Conservation (phyloP, 2,797 vertebrate genomes). For the Halcyon badia region DNA sequence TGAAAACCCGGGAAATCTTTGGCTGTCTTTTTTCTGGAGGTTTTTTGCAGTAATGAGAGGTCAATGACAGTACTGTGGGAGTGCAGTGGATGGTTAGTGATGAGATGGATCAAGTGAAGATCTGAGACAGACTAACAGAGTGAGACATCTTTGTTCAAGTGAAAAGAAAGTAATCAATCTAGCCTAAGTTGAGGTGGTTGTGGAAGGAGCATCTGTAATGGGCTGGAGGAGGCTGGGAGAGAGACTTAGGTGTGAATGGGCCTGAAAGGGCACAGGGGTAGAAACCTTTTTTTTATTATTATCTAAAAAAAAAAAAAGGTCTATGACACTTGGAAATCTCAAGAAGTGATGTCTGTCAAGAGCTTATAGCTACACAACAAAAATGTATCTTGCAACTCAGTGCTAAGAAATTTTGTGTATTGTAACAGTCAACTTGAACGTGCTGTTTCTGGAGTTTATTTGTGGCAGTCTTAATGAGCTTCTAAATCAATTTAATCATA, state of each 20-base stretch:
- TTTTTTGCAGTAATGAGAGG: neutral
- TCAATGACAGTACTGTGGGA: rapidly evolving
- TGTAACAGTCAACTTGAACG: neutral
- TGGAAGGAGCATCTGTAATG: neutral
- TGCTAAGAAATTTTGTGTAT: neutral
- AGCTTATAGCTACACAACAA: neutral
- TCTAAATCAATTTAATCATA: neutral
- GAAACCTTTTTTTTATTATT: neutral
- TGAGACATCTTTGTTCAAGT: neutral
- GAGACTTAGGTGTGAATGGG: neutral
- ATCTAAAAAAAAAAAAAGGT: neutral
- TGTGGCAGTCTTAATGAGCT: neutral
- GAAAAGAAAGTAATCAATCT: neutral
- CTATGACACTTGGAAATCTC: neutral
- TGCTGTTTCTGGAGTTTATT: neutral
- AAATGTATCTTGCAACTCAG: neutral
- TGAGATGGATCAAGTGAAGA: neutral
- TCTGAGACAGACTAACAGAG: neutral
- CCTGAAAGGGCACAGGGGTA: neutral
- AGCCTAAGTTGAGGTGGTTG: neutral
- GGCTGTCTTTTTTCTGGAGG: neutral
- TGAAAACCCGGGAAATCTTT: neutral
- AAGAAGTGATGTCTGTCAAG: neutral
- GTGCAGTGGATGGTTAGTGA: neutral
- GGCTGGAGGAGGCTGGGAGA: neutral